Conservation (phyloP, 2,797 vertebrate species). For the Salmo trutta region DNA sequence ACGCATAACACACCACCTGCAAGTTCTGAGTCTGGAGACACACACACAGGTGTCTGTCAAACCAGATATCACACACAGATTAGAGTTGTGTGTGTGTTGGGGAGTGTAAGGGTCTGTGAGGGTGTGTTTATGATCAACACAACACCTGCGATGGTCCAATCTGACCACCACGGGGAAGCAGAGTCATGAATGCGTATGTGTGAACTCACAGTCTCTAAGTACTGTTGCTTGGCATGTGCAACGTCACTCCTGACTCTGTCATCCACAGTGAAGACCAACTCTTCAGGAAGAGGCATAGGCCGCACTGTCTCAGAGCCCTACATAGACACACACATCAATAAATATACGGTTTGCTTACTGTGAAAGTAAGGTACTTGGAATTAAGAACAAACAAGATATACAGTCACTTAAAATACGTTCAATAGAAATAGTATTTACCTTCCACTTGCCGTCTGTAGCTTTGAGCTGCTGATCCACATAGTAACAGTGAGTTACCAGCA, state of each 20-base stretch:
- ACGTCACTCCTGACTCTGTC: conserved; percentile 77
- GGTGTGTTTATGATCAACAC: neutral
- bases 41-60: conserved; percentile 18
- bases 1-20: conserved; percentile 81
- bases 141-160: neutral
- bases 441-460: conserved; percentile 87
- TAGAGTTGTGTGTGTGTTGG: neutral
- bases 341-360: no score
- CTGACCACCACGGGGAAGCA: neutral
- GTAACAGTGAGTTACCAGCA: conserved; percentile 79
- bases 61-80: conserved; percentile 6
- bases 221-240: conserved; percentile 77
- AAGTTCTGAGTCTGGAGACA: conserved; percentile 79
- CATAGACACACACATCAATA: conserved; percentile 23
- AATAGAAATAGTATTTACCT: conserved; percentile 73
- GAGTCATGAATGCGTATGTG: neutral
- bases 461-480: conserved; percentile 82
- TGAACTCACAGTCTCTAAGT: conserved; percentile 77
- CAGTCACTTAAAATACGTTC: neutral
- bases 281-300: conserved; percentile 79
- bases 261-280: conserved; percentile 89
- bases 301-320: conserved; percentile 83
- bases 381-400: neutral
- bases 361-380: no score
- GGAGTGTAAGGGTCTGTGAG: no score